A percentile compares a stretch with the other conserved stretches of the same genome.
Evolutionary conservation across 2,888 invertebrate species (phyloP).

Genomic region (Rotaria sp.): DNA sequence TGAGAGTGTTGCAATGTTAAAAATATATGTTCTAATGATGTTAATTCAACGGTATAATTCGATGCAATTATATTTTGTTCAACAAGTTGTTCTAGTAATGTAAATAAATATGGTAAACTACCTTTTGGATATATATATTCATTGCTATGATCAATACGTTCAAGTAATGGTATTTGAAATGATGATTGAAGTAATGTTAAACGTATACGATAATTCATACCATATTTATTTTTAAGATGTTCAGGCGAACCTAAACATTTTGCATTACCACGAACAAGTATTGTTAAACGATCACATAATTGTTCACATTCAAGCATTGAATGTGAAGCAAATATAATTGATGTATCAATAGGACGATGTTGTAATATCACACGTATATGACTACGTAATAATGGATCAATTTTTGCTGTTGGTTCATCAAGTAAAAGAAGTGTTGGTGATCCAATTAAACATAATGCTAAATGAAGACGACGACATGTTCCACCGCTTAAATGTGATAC

Average conservation of each 20-base stretch:
- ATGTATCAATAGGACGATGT: background rate
- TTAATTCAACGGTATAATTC: background rate
- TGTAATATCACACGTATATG: background rate
- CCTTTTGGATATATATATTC: background rate
- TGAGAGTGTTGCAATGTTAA: background rate
- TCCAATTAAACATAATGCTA: background rate
- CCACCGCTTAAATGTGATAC: background rate
- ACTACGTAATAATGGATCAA: background rate
- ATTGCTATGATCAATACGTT: background rate
- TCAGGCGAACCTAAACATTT: background rate
- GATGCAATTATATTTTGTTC: background rate
- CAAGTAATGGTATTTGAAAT: background rate
- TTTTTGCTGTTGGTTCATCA: slow-evolving; percentile 25
- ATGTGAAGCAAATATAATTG: slow-evolving; percentile 23
- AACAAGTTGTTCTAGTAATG: background rate
- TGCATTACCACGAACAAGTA: background rate
- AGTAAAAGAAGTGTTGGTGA: background rate
- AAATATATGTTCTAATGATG: background rate
- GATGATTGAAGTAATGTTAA: background rate
- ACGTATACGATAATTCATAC: background rate
- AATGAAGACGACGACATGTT: slow-evolving; percentile 11
- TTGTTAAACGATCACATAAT: slow-evolving; percentile 1
- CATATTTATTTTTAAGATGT: background rate
- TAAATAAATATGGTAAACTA: background rate
- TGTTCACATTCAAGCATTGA: slow-evolving; percentile 29